These are phyloP conservation scores for Troides aeacus DNA, from an alignment of 2,888 invertebrate genomes.

Conservation along the genomic window DNA sequence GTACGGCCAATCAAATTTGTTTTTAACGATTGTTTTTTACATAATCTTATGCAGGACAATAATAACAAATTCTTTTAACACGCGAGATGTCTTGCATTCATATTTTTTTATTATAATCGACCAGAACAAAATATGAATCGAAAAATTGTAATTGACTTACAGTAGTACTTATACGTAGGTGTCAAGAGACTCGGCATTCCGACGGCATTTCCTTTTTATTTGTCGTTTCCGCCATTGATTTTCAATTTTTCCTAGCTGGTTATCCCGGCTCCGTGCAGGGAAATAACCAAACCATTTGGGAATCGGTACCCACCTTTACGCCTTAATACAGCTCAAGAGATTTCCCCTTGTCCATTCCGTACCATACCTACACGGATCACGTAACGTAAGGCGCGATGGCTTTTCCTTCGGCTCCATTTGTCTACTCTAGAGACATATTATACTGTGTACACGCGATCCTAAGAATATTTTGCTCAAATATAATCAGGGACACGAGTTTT, in stretches of 20 bases:
- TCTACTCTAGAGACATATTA: constrained; percentile 76
- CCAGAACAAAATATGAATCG: neutral
- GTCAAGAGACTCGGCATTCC: constrained; percentile 14
- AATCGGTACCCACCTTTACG: constrained; percentile 61
- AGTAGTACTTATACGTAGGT: neutral
- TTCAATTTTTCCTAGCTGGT: constrained; percentile 60
- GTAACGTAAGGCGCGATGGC: constrained; percentile 65
- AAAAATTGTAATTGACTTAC: too few relatives aligned
- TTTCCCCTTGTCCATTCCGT: constrained; percentile 70
- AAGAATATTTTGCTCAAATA: constrained; percentile 76
- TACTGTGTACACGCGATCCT: constrained; percentile 71
- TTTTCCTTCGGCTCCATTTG: constrained; percentile 75
- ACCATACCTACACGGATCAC: constrained; percentile 66
- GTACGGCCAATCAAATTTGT: constrained; percentile 56
- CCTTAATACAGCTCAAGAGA: constrained; percentile 74
- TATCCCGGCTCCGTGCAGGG: constrained; percentile 58
- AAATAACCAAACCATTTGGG: constrained; percentile 69
- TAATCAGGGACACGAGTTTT: constrained; percentile 71
- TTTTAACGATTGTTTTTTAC: constrained; percentile 24
- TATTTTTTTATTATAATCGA: neutral
- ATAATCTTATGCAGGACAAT: constrained; percentile 17
- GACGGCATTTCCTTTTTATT: constrained; percentile 50
- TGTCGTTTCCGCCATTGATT: constrained; percentile 52
- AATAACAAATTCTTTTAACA: constrained; percentile 24
- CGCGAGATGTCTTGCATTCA: neutral